Base-by-base conservation (phyloP, 1,140 invertebrate species). In the Saccostrea echinata region DNA sequence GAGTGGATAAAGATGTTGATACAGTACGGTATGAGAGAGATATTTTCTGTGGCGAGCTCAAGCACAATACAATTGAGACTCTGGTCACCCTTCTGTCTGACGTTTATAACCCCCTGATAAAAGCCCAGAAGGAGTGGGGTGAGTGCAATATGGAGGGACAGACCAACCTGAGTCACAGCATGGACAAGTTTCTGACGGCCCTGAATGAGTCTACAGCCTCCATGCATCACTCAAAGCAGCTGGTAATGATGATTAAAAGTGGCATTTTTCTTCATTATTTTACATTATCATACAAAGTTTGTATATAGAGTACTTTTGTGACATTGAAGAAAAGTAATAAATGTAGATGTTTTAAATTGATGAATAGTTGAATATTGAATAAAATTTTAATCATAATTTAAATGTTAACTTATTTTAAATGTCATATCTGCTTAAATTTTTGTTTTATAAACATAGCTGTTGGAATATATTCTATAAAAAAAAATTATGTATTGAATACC, bases 41-140 rank as follows among this genome's bases (percentile, higher is more conserved):
- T 86, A 92, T 95, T 12, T 94, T 93, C 85, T 94, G 93, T 90
- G 94, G 94, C 16, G 94, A 94, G 88, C 90, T 95, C 30, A 95
- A 94, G 84, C 92, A 93, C 76, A 94, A 94, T 88, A 92, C 94
- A 13, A 93, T 94, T 18, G 94, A 94, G 88, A 93, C 93, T 61
- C 86, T 94, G 1, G 93, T 91, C 33, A 91, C 93, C 64, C 86
- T 95, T 30, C 89, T 95, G 81, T 92, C 92, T 8, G 94, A 94
- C 88, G 92, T 94, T 27, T 95, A 94, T 82, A 91, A 94, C 24
- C 94, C 94, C 12, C 88, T 94, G 21, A 88, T 94, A 2, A 92
- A 92, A 83, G 92, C 92, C 8, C 92, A 94, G 80, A 95, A 93
- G 89, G 92, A 94, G 87, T 95, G 94, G 94, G 94, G 94, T 30